A percentile compares a stretch with the other conserved stretches of the same genome.
phyloP scores from a whole-genome alignment of 2,888 invertebrate genomes.

The Orthonychiurus folsomi region DNA sequence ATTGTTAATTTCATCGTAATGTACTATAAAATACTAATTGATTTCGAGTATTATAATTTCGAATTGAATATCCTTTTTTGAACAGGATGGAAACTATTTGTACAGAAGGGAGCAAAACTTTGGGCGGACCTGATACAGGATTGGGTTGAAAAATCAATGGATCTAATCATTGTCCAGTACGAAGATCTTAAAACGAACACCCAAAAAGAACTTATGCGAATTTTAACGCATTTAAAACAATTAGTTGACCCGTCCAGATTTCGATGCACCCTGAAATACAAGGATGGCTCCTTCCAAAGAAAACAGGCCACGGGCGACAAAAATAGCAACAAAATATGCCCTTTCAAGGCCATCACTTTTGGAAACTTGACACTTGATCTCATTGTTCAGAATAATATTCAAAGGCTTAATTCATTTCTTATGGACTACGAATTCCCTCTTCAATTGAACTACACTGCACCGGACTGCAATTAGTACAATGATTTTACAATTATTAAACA shows the following conservation, averaged over 20 bases:
- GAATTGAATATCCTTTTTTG: too few species aligned
- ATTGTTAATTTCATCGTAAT: not conserved
- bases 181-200: conserved; percentile 42
- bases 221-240: conserved; percentile 40
- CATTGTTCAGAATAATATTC: conserved; percentile 39
- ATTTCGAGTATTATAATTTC: too few species aligned
- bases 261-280: conserved; percentile 40
- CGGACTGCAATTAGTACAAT: too few species aligned
- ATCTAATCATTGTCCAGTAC: conserved; percentile 42
- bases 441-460: conserved; percentile 31
- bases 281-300: conserved; percentile 41
- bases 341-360: not conserved
- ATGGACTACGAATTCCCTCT: conserved; percentile 32
- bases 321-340: not conserved
- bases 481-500: too few species aligned
- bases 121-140: conserved; percentile 36
- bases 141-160: conserved; percentile 38
- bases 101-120: conserved; percentile 20
- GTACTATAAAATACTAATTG: too few species aligned
- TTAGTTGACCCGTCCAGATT: conserved; percentile 40
- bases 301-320: not conserved
- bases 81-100: conserved; percentile 36
- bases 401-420: conserved; percentile 38
- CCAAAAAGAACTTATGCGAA: conserved; percentile 35
- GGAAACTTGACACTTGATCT: not conserved